Evolutionary conservation across 2,888 invertebrate species (phyloP).

Genomic region (Escarpia spicata): DNA sequence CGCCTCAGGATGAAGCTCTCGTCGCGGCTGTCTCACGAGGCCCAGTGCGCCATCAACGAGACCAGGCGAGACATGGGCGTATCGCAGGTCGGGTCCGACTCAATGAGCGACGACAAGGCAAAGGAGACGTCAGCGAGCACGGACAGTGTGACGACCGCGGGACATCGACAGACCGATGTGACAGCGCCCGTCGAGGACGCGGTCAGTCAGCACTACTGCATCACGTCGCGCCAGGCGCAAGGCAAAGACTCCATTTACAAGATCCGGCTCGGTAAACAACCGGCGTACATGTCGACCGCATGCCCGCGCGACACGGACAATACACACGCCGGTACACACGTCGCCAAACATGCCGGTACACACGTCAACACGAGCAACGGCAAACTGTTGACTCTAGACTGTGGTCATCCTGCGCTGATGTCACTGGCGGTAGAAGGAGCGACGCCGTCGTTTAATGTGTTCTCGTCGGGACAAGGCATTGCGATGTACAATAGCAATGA

Average conservation of each 20-base stretch:
- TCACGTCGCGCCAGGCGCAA: not conserved
- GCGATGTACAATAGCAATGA: not conserved
- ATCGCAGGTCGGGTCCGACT: not conserved
- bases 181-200: not conserved
- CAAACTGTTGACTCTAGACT: too few species aligned
- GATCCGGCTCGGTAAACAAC: not conserved
- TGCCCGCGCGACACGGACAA: not conserved
- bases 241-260: not conserved
- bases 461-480: not conserved
- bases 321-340: not conserved
- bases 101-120: not conserved
- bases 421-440: not conserved
- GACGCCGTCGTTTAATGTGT: not conserved
- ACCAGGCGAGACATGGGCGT: slow-evolving; percentile 20
- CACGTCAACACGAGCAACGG: not conserved
- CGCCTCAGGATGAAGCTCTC: slow-evolving; percentile 17
- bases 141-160: not conserved
- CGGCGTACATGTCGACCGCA: not conserved
- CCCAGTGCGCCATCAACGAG: slow-evolving; percentile 23
- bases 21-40: slow-evolving; percentile 21
- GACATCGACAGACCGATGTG: not conserved
- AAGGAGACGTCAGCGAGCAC: not conserved
- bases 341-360: not conserved
- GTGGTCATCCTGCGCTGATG: not conserved
- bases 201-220: not conserved